phyloP scores from a whole-genome alignment of 2,888 invertebrate species.

The Ennomos erosarius region DNA sequence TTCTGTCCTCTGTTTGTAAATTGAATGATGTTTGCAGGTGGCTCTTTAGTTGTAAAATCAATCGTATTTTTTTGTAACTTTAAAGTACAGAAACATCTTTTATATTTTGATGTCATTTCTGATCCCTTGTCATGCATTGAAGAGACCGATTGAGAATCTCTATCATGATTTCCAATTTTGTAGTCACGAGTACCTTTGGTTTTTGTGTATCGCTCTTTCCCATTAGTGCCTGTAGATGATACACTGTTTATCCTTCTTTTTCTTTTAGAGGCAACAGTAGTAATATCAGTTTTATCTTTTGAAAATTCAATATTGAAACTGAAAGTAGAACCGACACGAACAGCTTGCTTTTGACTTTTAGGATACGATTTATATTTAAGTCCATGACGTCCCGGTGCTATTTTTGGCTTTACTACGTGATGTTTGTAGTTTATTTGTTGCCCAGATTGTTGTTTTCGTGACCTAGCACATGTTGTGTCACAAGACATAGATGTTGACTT shows the following conservation, averaged over 20 bases:
- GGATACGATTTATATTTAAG: slow-evolving; percentile 19
- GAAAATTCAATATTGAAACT: slow-evolving; percentile 51
- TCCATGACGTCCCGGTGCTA: slow-evolving; percentile 3
- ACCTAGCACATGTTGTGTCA: slow-evolving; percentile 19
- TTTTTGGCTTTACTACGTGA: slow-evolving; percentile 5
- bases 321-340: slow-evolving; percentile 47
- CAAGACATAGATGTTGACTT: slow-evolving; percentile 32
- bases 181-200: slow-evolving; percentile 14
- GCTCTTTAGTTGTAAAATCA: slow-evolving; percentile 4
- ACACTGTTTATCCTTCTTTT: slow-evolving; percentile 7
- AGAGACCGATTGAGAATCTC: slow-evolving; percentile 6
- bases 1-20: slow-evolving; percentile 4
- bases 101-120: slow-evolving; percentile 4
- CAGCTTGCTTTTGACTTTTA: slow-evolving; percentile 27
- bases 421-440: slow-evolving; percentile 2
- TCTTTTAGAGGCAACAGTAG: slow-evolving; percentile 1
- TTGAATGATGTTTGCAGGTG: background rate
- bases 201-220: slow-evolving; percentile 8
- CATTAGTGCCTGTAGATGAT: slow-evolving; percentile 14
- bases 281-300: slow-evolving; percentile 31
- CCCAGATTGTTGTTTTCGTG: slow-evolving; percentile 18
- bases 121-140: slow-evolving; percentile 13
- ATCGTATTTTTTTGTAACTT: slow-evolving; percentile 37
- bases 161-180: slow-evolving; percentile 1
- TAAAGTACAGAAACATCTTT: slow-evolving; percentile 51